Base-by-base conservation (phyloP, 2,797 vertebrate species). In the Tolypeutes matacus region DNA sequence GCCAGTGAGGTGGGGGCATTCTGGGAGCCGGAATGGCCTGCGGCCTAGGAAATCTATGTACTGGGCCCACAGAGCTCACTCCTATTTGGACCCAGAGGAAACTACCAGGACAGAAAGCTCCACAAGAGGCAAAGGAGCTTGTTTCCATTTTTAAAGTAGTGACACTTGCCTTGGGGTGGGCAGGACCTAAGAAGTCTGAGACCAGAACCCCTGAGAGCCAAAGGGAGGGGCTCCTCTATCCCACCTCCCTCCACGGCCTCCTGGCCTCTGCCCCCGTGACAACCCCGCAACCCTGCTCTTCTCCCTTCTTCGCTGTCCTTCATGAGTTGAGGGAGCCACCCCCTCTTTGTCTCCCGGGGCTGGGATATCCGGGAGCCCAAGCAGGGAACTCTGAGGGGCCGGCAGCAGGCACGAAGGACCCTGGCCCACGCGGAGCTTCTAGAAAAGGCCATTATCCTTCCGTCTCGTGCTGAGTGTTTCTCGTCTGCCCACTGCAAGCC, bases 111-210 rank as follows among this genome's bases (percentile, higher is more conserved):
- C 93, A 85, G 58, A 36, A 58, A 62, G 75, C 25, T n/a, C 78
- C 60, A 25, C 58, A 46, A 67, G 86, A 80, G 72, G 39, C 69
- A 64, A 73, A 42, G 53, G 75, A 90, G 46, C 39, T 1, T 78
- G 82, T 75, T 86, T 94, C 88, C 76, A 23, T 91, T 92, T 95
- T 96, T 58, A 72, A 90, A 93, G 60, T 4, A 34, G 29, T 11
- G 67, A 39, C 0, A 12, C 34, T 94, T 81, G 49, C 53, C 42
- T 42, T 17, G 51, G 67, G 20, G 53, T 31, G 27, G 60, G 86
- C 7, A 51, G 67, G 46, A 64, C 34, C 58, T 39, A 17, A 69
- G 56, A 36, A 62, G 53, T 34, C 49, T 85, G 67, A 12, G 31
- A 25, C 49, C 64, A 12, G 53, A 84, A 36, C 39, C 49, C 49